Evolutionary conservation across 2,888 invertebrate genomes (phyloP).

Genomic region (Osmoderma eremita): DNA sequence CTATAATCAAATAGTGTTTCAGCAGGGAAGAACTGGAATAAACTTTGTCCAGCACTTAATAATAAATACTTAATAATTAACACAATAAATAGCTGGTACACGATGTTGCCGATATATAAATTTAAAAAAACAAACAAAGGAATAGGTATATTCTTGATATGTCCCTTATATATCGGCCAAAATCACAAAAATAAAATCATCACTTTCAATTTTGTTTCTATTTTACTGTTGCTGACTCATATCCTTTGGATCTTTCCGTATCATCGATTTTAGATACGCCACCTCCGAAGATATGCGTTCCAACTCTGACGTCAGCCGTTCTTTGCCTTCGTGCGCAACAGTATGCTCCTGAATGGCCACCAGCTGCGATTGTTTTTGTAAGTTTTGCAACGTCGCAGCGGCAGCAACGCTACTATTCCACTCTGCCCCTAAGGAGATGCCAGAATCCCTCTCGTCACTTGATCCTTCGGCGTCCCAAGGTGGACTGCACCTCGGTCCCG

Average conservation of each 20-base stretch:
- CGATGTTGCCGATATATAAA: conserved; percentile 42
- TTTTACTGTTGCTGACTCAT: conserved; percentile 46
- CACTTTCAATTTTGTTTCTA: conserved; percentile 28
- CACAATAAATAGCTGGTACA: conserved; percentile 51
- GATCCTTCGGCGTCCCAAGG: conserved; percentile 91
- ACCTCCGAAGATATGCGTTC: conserved; percentile 91
- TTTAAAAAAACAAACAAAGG: conserved; percentile 36
- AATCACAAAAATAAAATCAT: conserved; percentile 51
- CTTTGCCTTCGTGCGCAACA: conserved; percentile 65
- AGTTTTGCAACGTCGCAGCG: conserved; percentile 58
- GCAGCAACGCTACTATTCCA: conserved; percentile 65
- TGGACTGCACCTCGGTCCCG: conserved; percentile 80
- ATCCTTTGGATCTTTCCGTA: conserved; percentile 65
- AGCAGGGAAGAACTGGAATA: conserved; percentile 36
- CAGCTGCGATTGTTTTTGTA: conserved; percentile 60
- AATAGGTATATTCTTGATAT: conserved; percentile 53
- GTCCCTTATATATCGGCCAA: conserved; percentile 56
- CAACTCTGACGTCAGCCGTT: conserved; percentile 85
- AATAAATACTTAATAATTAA: conserved; percentile 51
- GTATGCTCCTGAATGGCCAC: conserved; percentile 55
- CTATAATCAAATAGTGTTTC: conserved; percentile 8
- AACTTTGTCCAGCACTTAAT: conserved; percentile 53
- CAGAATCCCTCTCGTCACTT: conserved; percentile 90
- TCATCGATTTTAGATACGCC: conserved; percentile 86
- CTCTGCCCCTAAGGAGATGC: conserved; percentile 83